Evolutionary conservation across 2,113 vertebrate genomes (phyloP).

Genomic region (Donacobius atricapilla): DNA sequence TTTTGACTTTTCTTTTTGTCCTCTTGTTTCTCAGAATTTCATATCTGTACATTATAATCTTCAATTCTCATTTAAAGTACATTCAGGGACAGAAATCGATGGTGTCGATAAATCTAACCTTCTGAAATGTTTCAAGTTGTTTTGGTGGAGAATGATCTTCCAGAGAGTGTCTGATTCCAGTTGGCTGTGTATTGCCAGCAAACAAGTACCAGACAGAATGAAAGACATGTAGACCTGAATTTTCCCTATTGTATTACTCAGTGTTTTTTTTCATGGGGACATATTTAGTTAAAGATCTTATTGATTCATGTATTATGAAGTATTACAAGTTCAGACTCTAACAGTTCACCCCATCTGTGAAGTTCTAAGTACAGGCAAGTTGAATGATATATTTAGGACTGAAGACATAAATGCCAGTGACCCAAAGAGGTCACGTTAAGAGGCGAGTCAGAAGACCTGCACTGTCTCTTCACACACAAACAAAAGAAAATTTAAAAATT

Average conservation of each 20-base stretch:
- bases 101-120: slow-evolving; percentile 10
- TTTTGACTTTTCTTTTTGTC: not conserved
- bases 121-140: not conserved
- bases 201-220: not conserved
- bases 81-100: not conserved
- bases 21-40: not conserved
- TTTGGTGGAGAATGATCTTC: not conserved
- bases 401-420: not conserved
- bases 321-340: not conserved
- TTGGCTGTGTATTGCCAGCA: not conserved
- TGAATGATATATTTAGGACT: not conserved
- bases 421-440: not conserved
- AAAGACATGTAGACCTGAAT: not conserved
- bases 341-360: not conserved
- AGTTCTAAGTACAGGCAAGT: not conserved
- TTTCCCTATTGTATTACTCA: not conserved
- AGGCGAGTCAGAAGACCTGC: not conserved
- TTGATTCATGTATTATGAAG: not conserved
- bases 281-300: not conserved
- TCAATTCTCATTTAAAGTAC: not conserved
- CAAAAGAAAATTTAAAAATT: not conserved
- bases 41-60: not conserved
- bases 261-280: not conserved
- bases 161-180: not conserved
- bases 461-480: not conserved